Conservation (phyloP, 2,797 vertebrate genomes). For the Typhlichthys eigenmanni region DNA sequence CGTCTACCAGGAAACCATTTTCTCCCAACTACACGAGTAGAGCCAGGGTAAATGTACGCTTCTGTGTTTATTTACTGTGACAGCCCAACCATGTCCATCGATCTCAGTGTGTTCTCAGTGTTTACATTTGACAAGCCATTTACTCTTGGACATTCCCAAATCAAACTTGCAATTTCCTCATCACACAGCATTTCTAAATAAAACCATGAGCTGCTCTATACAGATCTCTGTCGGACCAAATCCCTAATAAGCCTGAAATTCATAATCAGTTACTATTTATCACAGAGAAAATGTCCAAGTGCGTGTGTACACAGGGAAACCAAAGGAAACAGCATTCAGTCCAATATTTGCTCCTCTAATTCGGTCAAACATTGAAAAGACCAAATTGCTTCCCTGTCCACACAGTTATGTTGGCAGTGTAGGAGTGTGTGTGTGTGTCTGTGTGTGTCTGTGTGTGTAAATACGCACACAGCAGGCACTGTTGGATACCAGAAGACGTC, state of each 20-base stretch:
- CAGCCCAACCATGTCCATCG: constrained; percentile 49
- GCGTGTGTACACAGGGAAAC: constrained; percentile 53
- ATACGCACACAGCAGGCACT: constrained; percentile 63
- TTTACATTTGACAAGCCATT: constrained; percentile 65
- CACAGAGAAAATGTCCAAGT: constrained; percentile 51
- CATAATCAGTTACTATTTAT: constrained; percentile 64
- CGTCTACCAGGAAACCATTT: constrained; percentile 47
- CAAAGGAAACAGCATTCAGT: constrained; percentile 64
- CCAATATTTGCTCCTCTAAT: constrained; percentile 75
- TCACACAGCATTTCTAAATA: constrained; percentile 62
- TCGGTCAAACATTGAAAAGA: constrained; percentile 70
- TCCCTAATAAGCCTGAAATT: constrained; percentile 61
- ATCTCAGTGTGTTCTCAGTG: constrained; percentile 55
- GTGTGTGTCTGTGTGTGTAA: constrained; percentile 10
- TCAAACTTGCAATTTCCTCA: constrained; percentile 66
- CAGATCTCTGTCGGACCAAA: constrained; percentile 52
- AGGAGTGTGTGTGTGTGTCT: constrained; percentile 24
- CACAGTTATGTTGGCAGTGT: constrained; percentile 51
- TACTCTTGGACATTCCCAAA: constrained; percentile 50
- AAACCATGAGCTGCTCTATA: constrained; percentile 43
- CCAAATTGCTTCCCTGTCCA: constrained; percentile 68
- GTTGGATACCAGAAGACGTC: constrained; percentile 52
- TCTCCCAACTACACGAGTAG: constrained; percentile 24
- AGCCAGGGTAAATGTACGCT: constrained; percentile 51
- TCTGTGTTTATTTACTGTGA: constrained; percentile 55